Evolutionary conservation across 2,113 vertebrate genomes (phyloP).

Genomic region (Tinamus guttatus): DNA sequence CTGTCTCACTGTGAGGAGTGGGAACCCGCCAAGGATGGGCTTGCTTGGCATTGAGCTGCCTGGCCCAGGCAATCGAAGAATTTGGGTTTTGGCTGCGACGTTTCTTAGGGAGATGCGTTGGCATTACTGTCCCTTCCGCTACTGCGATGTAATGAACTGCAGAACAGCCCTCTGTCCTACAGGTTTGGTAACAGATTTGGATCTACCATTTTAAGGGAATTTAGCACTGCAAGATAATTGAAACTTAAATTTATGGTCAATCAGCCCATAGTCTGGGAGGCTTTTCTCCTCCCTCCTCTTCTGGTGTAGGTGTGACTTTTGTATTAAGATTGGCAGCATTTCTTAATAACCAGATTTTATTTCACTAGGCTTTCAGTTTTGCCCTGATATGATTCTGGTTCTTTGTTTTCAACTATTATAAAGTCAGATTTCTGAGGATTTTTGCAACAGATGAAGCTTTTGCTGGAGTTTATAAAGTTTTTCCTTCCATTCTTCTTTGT

Average conservation of each 20-base stretch:
- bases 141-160: background rate
- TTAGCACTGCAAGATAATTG: background rate
- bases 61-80: background rate
- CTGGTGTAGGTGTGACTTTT: background rate
- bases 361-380: background rate
- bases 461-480: background rate
- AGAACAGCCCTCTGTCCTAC: background rate
- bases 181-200: background rate
- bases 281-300: background rate
- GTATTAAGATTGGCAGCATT: background rate
- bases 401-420: background rate
- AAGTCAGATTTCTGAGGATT: background rate
- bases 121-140: background rate
- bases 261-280: background rate
- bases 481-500: background rate
- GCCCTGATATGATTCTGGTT: background rate
- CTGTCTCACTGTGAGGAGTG: background rate
- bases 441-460: background rate
- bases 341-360: background rate
- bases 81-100: background rate
- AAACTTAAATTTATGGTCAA: fast-evolving
- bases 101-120: background rate
- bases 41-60: background rate
- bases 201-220: background rate
- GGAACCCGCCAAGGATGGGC: background rate